Percentiles rank a stretch among this genome's conserved stretches.
These are phyloP conservation scores for Colaptes auratus DNA, from an alignment of 2,113 vertebrate species.

Conservation along the genomic window DNA sequence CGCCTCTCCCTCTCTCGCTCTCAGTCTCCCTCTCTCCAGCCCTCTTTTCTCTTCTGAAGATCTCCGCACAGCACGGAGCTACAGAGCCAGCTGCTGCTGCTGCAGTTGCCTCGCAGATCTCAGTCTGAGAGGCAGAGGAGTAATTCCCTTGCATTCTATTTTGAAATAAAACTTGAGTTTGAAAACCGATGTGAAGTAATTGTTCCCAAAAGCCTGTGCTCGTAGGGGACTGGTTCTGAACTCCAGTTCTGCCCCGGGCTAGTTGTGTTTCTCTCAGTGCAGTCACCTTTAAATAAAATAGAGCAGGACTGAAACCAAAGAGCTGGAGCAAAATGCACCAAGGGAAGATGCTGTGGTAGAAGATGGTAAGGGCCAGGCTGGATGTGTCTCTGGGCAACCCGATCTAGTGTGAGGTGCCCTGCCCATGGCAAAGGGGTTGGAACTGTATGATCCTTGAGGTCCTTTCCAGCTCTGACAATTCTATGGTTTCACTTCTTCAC, in stretches of 20 bases:
- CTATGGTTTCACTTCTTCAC: not conserved
- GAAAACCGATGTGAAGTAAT: not conserved
- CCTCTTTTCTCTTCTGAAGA: no score
- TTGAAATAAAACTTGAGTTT: not conserved
- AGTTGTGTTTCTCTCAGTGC: not conserved
- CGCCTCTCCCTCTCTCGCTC: no score
- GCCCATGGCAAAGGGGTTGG: no score
- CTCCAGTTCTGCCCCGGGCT: not conserved
- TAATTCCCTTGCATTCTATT: not conserved
- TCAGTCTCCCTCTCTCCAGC: no score
- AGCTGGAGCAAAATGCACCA: not conserved
- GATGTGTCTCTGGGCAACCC: no score
- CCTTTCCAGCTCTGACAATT: no score
- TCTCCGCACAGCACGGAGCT: no score
- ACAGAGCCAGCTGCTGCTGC: no score
- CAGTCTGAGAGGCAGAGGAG: not conserved
- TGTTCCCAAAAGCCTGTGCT: not conserved
- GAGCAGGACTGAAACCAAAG: not conserved
- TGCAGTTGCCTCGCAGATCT: no score
- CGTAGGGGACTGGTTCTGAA: not conserved
- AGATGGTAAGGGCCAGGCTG: not conserved
- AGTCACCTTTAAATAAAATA: not conserved
- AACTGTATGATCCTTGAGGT: no score
- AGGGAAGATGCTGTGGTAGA: not conserved
- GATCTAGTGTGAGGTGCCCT: no score